Evolutionary conservation across 2,797 vertebrate genomes (phyloP).

Genomic region (Dallia pectoralis): DNA sequence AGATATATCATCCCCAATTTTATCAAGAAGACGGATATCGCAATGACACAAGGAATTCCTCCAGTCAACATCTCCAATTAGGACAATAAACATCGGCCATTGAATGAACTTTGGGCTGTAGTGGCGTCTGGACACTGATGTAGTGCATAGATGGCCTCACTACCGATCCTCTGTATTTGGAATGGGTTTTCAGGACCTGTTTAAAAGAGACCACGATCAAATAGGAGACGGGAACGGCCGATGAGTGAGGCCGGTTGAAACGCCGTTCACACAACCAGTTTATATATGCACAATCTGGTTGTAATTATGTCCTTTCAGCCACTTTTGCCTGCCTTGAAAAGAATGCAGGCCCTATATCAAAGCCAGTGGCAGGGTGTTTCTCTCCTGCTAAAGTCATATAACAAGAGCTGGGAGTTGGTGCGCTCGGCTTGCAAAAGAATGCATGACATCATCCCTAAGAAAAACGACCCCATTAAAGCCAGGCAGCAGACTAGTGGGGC

Average conservation of each 20-base stretch:
- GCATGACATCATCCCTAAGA: constrained; percentile 6
- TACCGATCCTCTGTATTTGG: not conserved
- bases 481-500: not conserved
- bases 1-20: too few species aligned
- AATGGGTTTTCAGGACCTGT: not conserved
- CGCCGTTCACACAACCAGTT: not conserved
- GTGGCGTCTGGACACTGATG: too few species aligned
- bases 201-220: too few species aligned
- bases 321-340: not conserved
- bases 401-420: not conserved
- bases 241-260: not conserved
- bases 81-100: too few species aligned
- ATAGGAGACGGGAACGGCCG: not conserved
- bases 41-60: too few species aligned
- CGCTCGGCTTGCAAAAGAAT: not conserved
- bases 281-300: not conserved
- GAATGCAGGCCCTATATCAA: not conserved
- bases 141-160: too few species aligned
- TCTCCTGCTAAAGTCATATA: not conserved
- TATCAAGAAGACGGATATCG: too few species aligned
- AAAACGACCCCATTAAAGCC: not conserved
- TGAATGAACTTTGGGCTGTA: too few species aligned
- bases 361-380: not conserved
- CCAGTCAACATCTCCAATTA: too few species aligned
- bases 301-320: not conserved